Conservation (phyloP, 23 tunicate species). For the Ciona savignyi region DNA sequence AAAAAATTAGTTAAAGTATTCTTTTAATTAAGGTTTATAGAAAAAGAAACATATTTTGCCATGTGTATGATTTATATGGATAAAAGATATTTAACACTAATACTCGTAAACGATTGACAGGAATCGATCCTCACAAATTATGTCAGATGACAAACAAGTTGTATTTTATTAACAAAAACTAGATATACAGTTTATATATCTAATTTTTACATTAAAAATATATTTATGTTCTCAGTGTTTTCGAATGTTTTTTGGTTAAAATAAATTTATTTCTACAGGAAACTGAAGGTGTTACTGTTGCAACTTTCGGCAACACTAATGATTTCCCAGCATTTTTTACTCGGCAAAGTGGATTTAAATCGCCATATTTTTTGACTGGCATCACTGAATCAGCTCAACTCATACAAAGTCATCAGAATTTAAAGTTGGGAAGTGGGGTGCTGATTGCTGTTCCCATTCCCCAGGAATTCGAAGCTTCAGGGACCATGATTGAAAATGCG, state of each 20-base stretch:
- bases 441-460: constrained; percentile 88
- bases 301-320: constrained; percentile 43
- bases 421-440: constrained; percentile 57
- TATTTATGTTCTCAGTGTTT: background rate
- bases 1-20: too few relatives aligned
- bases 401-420: constrained; percentile 18
- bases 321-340: constrained; percentile 91
- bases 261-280: constrained; percentile 33
- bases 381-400: constrained; percentile 44
- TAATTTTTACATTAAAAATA: too few relatives aligned
- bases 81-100: too few relatives aligned
- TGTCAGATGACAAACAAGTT: too few relatives aligned
- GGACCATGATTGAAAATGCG: constrained; percentile 30
- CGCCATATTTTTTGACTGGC: constrained; percentile 27
- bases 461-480: constrained; percentile 25
- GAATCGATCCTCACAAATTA: too few relatives aligned
- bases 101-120: too few relatives aligned
- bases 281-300: constrained; percentile 92
- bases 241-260: too few relatives aligned
- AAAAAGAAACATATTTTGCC: too few relatives aligned
- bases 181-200: too few relatives aligned
- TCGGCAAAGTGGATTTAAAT: constrained; percentile 49
- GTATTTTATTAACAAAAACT: too few relatives aligned
- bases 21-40: too few relatives aligned
- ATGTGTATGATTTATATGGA: too few relatives aligned